Evolutionary conservation across 2,797 vertebrate species (phyloP).

Genomic region (Margarornis squamiger): DNA sequence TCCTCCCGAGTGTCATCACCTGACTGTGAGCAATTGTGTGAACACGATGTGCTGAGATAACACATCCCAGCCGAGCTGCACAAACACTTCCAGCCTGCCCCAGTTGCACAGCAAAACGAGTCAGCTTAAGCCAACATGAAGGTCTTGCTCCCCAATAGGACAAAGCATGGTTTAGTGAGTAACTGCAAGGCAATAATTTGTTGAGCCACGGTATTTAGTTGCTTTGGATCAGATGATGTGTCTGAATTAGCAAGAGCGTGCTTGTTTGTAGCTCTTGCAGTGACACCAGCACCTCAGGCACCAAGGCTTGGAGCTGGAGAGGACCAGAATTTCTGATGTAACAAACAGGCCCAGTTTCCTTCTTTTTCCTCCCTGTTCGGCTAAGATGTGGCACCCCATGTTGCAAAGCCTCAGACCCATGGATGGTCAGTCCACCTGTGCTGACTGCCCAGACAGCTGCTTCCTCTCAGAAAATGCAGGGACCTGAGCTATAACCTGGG

Average conservation of each 20-base stretch:
- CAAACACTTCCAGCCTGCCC: constrained; percentile 31
- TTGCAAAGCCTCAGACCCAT: neutral
- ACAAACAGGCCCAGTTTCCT: neutral
- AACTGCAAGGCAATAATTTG: neutral
- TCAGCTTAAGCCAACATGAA: neutral
- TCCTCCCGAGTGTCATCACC: constrained; percentile 2
- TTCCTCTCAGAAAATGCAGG: neutral
- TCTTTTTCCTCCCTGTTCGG: neutral
- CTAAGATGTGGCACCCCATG: neutral
- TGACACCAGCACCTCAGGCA: neutral
- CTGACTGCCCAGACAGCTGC: neutral
- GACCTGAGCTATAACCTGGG: neutral
- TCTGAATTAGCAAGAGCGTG: neutral
- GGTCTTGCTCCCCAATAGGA: neutral
- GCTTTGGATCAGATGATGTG: neutral
- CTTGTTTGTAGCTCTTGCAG: neutral
- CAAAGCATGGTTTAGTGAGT: neutral
- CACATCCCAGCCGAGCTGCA: neutral
- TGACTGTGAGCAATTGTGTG: constrained; percentile 26
- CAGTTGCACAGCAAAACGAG: neutral
- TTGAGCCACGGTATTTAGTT: neutral
- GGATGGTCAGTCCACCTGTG: neutral
- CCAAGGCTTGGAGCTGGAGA: neutral
- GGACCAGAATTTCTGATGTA: neutral
- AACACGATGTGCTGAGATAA: constrained; percentile 18